Evolutionary conservation across 2,888 invertebrate genomes (phyloP).

Genomic region (Anthophora plumipes): DNA sequence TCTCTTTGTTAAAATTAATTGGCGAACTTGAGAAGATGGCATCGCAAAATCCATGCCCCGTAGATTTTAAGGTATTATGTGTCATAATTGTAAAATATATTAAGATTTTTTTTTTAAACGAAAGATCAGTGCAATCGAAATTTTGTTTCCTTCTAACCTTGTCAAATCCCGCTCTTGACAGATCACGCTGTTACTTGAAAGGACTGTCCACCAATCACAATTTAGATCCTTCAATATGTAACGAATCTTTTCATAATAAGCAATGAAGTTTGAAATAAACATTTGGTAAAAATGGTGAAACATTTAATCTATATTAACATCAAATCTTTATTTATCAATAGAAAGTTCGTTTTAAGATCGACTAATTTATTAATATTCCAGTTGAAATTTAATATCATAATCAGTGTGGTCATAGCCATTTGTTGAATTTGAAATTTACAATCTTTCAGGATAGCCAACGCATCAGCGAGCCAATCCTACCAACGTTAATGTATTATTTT

Average conservation of each 20-base stretch:
- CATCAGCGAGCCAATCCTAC: constrained; percentile 16
- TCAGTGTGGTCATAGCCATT: neutral
- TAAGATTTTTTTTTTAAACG: constrained; percentile 22
- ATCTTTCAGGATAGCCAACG: constrained; percentile 29
- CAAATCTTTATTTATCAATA: neutral
- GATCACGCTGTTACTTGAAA: neutral
- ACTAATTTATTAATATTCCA: neutral
- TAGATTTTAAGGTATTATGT: constrained; percentile 53
- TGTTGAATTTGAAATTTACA: constrained; percentile 39
- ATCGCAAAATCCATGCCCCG: constrained; percentile 77
- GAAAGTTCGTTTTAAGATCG: constrained; percentile 5
- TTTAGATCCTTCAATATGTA: neutral
- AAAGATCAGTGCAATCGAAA: neutral
- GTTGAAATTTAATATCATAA: neutral
- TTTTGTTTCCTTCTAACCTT: constrained; percentile 53
- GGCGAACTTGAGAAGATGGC: constrained; percentile 82
- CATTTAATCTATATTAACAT: neutral
- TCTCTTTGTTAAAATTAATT: constrained; percentile 76
- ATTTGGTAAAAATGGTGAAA: neutral
- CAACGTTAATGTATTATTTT: constrained; percentile 24
- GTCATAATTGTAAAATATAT: constrained; percentile 69
- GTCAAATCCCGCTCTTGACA: constrained; percentile 27
- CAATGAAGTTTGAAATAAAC: neutral
- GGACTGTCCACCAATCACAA: constrained; percentile 14
- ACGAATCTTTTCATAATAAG: constrained; percentile 12